Percentiles rank a stretch among this genome's conserved stretches.
phyloP scores from a whole-genome alignment of 2,888 invertebrate species.

The Lycaena phlaeas region DNA sequence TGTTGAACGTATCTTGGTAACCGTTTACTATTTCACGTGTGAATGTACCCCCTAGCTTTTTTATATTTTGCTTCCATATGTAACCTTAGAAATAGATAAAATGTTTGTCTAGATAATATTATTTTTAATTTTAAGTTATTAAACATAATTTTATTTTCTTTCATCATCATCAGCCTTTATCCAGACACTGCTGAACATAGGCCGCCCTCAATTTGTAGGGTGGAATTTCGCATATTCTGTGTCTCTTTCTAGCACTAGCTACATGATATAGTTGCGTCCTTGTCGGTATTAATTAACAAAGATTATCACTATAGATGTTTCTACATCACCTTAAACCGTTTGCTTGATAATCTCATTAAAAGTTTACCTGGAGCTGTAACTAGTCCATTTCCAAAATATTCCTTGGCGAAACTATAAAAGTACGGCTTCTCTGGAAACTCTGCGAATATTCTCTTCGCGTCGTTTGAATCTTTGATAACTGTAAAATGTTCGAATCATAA shows the following conservation, averaged over 20 bases:
- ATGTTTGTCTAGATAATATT: background rate
- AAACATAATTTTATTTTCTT: background rate
- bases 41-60: slow-evolving; percentile 41
- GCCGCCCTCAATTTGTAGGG: too few species aligned
- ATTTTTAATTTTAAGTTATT: background rate
- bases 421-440: slow-evolving; percentile 40
- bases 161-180: too few species aligned
- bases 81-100: slow-evolving; percentile 24
- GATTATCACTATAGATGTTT: too few species aligned
- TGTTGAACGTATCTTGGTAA: slow-evolving; percentile 39
- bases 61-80: slow-evolving; percentile 46
- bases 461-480: slow-evolving; percentile 30
- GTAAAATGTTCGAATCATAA: background rate
- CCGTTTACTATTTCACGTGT: slow-evolving; percentile 33
- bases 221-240: too few species aligned
- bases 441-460: slow-evolving; percentile 35
- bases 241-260: too few species aligned
- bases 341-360: background rate
- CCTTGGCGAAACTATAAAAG: slow-evolving; percentile 36
- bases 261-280: too few species aligned
- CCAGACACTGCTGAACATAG: too few species aligned
- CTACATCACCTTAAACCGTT: background rate
- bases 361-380: slow-evolving; percentile 45
- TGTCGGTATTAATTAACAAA: too few species aligned
- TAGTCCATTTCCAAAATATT: slow-evolving; percentile 46